Conservation (phyloP, 1,140 invertebrate genomes). For the Argopecten irradians region DNA sequence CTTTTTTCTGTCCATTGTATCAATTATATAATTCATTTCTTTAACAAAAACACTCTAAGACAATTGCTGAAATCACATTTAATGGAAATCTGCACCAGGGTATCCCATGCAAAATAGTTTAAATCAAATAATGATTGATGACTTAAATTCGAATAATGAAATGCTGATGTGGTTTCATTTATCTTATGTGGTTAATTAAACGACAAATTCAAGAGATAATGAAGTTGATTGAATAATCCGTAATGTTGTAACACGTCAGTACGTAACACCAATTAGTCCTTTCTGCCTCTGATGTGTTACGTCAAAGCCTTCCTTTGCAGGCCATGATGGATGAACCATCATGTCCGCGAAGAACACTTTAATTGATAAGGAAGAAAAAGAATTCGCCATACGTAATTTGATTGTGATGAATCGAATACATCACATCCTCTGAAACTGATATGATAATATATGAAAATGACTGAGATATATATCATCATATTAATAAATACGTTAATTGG, state of each 20-base stretch:
- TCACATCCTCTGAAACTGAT: background rate
- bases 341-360: background rate
- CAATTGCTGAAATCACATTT: too few relatives aligned
- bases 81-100: too few relatives aligned
- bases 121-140: background rate
- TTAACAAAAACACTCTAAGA: too few relatives aligned
- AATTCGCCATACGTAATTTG: background rate
- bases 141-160: background rate
- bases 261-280: background rate
- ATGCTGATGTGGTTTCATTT: background rate
- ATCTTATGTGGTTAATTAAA: background rate
- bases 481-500: background rate
- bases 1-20: too few relatives aligned
- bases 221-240: background rate
- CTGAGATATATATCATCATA: background rate
- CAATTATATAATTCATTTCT: too few relatives aligned
- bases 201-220: background rate
- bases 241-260: background rate
- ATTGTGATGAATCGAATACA: conserved; percentile 12
- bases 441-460: background rate
- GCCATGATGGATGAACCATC: background rate
- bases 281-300: background rate
- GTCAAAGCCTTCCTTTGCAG: background rate
- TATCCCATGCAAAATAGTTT: too few relatives aligned
- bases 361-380: background rate